Evolutionary conservation across 2,113 vertebrate genomes (phyloP).

Genomic region (Accipiter cooperii): DNA sequence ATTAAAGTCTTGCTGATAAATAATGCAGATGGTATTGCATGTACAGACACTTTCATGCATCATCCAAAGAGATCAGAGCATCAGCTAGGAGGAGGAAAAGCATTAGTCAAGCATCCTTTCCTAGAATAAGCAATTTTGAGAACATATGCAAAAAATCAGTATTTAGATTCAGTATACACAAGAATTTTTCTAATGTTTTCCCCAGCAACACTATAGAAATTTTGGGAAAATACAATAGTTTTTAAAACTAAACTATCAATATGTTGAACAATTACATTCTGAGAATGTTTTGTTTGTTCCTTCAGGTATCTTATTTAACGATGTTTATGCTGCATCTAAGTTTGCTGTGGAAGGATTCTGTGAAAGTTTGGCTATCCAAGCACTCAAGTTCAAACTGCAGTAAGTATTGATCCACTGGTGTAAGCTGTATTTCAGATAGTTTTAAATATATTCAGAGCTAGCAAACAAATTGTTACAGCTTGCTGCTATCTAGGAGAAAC

Average conservation of each 20-base stretch:
- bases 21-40: background rate
- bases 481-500: background rate
- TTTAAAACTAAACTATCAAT: background rate
- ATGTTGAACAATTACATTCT: background rate
- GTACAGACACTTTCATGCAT: background rate
- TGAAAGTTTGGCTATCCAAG: conserved; percentile 84
- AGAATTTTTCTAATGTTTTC: background rate
- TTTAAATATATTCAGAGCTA: background rate
- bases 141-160: background rate
- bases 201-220: background rate
- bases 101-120: background rate
- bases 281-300: background rate
- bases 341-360: conserved; percentile 89
- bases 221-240: background rate
- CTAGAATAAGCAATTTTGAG: background rate
- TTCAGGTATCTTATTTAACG: conserved; percentile 85
- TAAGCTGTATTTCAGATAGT: background rate
- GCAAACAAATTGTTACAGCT: background rate
- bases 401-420: conserved; percentile 65
- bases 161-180: background rate
- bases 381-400: conserved; percentile 83
- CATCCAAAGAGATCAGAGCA: background rate
- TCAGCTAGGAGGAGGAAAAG: background rate
- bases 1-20: background rate
- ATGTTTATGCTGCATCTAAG: conserved; percentile 86